Percentiles rank a stretch among this genome's conserved stretches.
Conservation (phyloP, 1,140 invertebrate genomes). For the Philopotamus ludificatus region DNA sequence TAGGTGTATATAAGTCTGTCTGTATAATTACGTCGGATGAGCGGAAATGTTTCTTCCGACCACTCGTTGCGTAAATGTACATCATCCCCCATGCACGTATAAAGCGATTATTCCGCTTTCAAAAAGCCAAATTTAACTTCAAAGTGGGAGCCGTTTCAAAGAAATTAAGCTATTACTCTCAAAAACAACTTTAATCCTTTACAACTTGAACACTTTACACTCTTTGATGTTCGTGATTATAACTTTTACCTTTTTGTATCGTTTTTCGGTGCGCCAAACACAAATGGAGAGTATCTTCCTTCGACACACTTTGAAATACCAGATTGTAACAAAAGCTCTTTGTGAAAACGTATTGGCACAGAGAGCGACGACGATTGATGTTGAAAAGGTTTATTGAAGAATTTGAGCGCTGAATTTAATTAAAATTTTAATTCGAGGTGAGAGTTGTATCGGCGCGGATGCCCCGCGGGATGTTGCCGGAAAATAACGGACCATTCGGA, state of each 20-base stretch:
- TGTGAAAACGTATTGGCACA: background rate
- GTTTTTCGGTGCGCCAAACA: slow-evolving; percentile 4
- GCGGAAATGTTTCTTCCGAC: background rate
- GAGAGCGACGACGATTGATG: slow-evolving; percentile 1
- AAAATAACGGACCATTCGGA: no score
- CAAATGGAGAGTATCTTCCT: background rate
- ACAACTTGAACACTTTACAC: slow-evolving; percentile 14
- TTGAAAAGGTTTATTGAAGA: slow-evolving; percentile 1
- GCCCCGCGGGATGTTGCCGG: no score
- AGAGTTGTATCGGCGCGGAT: no score
- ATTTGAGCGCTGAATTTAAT: slow-evolving; percentile 11
- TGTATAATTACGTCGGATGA: background rate
- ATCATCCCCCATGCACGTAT: background rate
- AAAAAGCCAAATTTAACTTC: slow-evolving; percentile 21
- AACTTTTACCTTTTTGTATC: slow-evolving; percentile 27
- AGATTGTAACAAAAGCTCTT: slow-evolving; percentile 13
- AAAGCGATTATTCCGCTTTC: slow-evolving; percentile 8
- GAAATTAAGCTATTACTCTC: slow-evolving; percentile 31
- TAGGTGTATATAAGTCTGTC: background rate
- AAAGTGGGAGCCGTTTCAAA: slow-evolving; percentile 25
- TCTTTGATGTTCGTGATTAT: slow-evolving; percentile 29
- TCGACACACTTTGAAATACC: background rate
- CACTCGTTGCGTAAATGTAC: background rate
- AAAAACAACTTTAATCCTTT: slow-evolving; percentile 30
- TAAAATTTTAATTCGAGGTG: slow-evolving; percentile 20